Evolutionary conservation across 2,113 vertebrate species (phyloP).

Genomic region (Columba janthina): DNA sequence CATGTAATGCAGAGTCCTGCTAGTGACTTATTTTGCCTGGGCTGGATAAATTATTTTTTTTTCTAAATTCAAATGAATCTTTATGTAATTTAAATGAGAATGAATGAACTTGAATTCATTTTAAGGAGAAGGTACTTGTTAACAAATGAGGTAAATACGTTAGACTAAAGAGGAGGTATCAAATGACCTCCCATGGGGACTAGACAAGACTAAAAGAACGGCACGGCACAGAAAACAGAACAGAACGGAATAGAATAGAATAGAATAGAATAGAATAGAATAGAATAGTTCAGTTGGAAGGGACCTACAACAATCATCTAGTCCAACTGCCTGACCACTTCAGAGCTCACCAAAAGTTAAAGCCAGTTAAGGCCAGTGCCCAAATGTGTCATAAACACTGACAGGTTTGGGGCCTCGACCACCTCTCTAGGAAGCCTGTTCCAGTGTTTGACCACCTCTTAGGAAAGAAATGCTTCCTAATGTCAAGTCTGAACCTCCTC

Average conservation of each 20-base stretch:
- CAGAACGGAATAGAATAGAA: not conserved
- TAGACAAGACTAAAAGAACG: not conserved
- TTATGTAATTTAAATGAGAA: not conserved
- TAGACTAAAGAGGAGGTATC: not conserved
- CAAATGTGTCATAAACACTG: not conserved
- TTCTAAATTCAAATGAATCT: not conserved
- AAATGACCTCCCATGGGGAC: not conserved
- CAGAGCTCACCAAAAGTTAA: not conserved
- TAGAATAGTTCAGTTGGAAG: not conserved
- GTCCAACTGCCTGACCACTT: not conserved
- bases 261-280: not conserved
- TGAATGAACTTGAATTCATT: not conserved
- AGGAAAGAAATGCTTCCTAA: too few relatives aligned
- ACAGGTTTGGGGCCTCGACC: accelerated
- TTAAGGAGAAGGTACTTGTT: not conserved
- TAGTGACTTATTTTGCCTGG: not conserved
- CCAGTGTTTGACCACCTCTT: not conserved
- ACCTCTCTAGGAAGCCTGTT: not conserved
- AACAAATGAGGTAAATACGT: not conserved
- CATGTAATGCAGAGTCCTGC: not conserved
- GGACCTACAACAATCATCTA: not conserved
- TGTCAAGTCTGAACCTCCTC: too few relatives aligned
- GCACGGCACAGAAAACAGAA: too few relatives aligned
- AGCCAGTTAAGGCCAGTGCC: not conserved
- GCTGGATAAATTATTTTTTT: not conserved